Base-by-base conservation (phyloP, 2,888 invertebrate species). In the Abrostola tripartita region DNA sequence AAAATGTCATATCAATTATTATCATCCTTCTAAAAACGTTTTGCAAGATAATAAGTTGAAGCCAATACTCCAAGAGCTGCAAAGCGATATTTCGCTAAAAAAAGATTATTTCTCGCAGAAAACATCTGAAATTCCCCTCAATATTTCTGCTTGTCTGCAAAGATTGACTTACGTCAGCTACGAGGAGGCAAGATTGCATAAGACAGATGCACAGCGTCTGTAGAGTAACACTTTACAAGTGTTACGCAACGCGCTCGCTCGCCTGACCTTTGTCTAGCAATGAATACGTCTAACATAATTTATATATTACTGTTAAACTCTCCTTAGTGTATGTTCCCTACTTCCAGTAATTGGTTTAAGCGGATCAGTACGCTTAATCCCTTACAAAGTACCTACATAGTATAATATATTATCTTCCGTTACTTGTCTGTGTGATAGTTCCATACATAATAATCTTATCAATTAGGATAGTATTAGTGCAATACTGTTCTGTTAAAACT, bases 251-350 rank as follows among this genome's bases (percentile, higher is more conserved):
- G 61, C 59, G 56, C 65, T 66, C 63, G 67, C 65, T 69, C 66
- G 65, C 62, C 82, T 86, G 87, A 89, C 89, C 89, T 90, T 89
- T 88, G 86, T 84, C 77, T 81, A 73, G 60, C 63, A 60, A 68
- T 72, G 75, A 72, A 75, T 75, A 61, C 62, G 55, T 67, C 65
- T 70, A 66, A 71, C 66, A 72, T 69, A 68, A 74, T 72, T 72
- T 75, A 72, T 76, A 71, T 74, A 76, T 75, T 71, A 75, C 64
- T 61, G 68, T 68, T 71, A 77, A 63, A 72, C 60, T 70, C 64
- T 70, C 67, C 65, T 71, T 74, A 78, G 70, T 79, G 68, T 70
- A 57, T 68, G 65, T 77, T 57, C 66, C 59, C 56, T 70, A 68
- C 77, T 74, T 51, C 58, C 68, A 65, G 69, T 83, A 82, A 81